Evolutionary conservation across 2,113 vertebrate species (phyloP), one percentile per base, ranked within the genome.

Genomic region (Butorides virescens): DNA sequence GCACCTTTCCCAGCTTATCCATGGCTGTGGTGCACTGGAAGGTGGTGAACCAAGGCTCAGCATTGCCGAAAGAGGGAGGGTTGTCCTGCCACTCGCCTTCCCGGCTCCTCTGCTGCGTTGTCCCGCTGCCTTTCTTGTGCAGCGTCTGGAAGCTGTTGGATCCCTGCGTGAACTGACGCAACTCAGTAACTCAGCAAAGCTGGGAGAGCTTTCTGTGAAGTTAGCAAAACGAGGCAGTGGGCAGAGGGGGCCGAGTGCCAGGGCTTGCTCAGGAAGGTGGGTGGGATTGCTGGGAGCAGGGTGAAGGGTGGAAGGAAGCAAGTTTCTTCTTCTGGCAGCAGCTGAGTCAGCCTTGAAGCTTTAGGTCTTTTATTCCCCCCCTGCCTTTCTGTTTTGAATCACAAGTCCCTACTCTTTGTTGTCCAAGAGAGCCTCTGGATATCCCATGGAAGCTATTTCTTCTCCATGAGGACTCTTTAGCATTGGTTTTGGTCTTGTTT

Each of bases 11-110:
- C 77, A 50, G 81, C 23, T 70, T 34, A 9, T 30, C 22, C 23
- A 30, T 15, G 62, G 47, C 75, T 34, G 65, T 1, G 0, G 14
- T 1, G 1, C 6, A 0, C 3, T 7, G 21, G 42, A 15, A 30
- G 2, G 1, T 1, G 2, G 49, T 11, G 14, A 71, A 30, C 14
- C 27, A 10, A 25, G 56, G 72, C 50, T 78, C 7, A 2, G 49
- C 0, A 0, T 13, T 25, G n/a, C 56, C 0, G 4, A 15, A 34
- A 20, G 36, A 4, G 10, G 17, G 15, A 34, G 8, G 12, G 8
- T 19, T 46, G 37, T 70, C 49, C 49, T 15, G 11, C 39, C 55
- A 37, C 42, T 42, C 19, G 4, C 42, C 14, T 37, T 44, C 37
- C 29, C 37, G 32, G 59, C 44, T 66, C 9, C 26, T 49, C 58